phyloP scores from a whole-genome alignment of 2,888 invertebrate species.

The Drosophila histrio region DNA sequence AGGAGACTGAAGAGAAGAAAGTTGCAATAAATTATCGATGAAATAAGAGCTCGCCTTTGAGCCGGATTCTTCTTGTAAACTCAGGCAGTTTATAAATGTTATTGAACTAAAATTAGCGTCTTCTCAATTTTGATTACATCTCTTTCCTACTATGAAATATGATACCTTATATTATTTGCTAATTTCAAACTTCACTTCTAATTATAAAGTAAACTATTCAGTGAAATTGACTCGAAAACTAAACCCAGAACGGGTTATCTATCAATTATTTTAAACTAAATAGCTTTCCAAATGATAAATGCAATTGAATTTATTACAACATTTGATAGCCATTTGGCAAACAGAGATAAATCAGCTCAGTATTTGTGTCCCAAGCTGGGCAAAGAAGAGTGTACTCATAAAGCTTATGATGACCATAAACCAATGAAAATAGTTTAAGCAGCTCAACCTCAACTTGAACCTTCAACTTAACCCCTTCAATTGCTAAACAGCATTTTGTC shows the following conservation, averaged over 20 bases:
- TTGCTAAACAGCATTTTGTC: constrained; percentile 50
- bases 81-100: neutral
- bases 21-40: neutral
- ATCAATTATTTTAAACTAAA: neutral
- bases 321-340: neutral
- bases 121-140: neutral
- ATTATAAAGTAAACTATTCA: neutral
- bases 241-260: neutral
- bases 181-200: too few relatives aligned
- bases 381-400: neutral
- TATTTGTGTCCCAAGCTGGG: neutral
- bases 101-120: neutral
- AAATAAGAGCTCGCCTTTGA: neutral
- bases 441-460: constrained; percentile 10
- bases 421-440: constrained; percentile 16
- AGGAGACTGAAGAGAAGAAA: neutral
- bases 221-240: neutral
- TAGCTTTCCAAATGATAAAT: neutral
- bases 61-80: neutral
- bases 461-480: constrained; percentile 29
- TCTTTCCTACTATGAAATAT: too few relatives aligned
- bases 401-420: constrained; percentile 21
- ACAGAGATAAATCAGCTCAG: neutral
- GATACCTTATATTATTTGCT: neutral
- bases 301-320: neutral